Percentiles rank a stretch among this genome's conserved stretches.
These are phyloP conservation scores for Oryctes rhinoceros DNA, from an alignment of 1,140 invertebrate genomes.

Conservation along the genomic window DNA sequence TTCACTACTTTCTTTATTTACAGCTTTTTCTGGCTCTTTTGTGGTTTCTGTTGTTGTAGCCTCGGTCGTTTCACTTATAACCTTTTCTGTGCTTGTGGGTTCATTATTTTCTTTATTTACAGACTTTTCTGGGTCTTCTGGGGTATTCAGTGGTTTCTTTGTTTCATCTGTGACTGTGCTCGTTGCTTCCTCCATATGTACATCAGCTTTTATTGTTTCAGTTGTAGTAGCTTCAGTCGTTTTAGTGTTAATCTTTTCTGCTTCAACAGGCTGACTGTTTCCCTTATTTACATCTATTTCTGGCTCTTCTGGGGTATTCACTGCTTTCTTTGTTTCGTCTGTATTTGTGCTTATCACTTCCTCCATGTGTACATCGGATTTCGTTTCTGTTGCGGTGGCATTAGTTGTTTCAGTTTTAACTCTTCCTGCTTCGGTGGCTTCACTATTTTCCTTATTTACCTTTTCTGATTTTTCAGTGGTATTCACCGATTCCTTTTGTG, in stretches of 20 bases:
- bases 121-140: neutral
- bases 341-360: too few species aligned
- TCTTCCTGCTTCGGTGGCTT: too few species aligned
- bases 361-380: conserved; percentile 4
- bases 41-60: conserved; percentile 33
- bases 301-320: neutral
- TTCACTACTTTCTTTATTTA: neutral
- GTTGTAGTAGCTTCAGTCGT: conserved; percentile 34
- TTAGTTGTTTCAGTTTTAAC: conserved; percentile 15
- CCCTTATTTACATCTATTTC: conserved; percentile 13
- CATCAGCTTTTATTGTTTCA: conserved; percentile 17
- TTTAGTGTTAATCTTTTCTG: neutral
- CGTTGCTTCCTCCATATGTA: neutral
- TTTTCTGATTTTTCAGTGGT: neutral
- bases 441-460: neutral
- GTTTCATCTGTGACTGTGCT: too few species aligned
- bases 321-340: too few species aligned
- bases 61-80: conserved; percentile 17
- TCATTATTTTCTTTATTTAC: neutral
- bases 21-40: neutral
- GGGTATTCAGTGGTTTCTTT: too few species aligned
- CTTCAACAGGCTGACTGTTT: too few species aligned
- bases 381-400: conserved; percentile 30
- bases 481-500: too few species aligned
- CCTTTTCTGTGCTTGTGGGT: too few species aligned